Conservation (phyloP, 1,140 invertebrate genomes). For the Psix sp. region DNA sequence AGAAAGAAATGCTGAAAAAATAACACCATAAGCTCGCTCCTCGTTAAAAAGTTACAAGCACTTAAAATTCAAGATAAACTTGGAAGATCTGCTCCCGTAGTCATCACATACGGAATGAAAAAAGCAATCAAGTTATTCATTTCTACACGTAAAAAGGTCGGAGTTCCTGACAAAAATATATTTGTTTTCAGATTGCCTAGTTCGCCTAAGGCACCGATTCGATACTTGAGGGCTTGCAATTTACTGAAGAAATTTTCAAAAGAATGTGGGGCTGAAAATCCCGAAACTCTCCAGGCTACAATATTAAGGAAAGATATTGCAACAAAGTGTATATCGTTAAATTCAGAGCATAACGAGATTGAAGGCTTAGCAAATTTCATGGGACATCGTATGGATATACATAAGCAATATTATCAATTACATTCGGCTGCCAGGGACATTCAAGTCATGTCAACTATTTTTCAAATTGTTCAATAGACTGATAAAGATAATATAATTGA, state of each 20-base stretch:
- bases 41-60: constrained; percentile 7
- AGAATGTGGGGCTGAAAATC: background rate
- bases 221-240: background rate
- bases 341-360: constrained; percentile 41
- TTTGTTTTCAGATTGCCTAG: constrained; percentile 32
- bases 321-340: constrained; percentile 40
- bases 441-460: background rate
- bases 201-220: background rate
- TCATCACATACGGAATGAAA: constrained; percentile 3
- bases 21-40: constrained; percentile 1
- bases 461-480: constrained; percentile 2
- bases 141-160: background rate
- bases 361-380: constrained; percentile 54
- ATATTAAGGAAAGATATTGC: constrained; percentile 52
- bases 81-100: constrained; percentile 4
- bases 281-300: constrained; percentile 23
- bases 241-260: background rate
- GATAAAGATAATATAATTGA: too few species aligned
- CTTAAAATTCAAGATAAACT: constrained; percentile 7
- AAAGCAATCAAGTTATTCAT: constrained; percentile 6
- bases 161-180: constrained; percentile 23
- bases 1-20: background rate
- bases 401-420: constrained; percentile 48
- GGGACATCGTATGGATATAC: constrained; percentile 57
- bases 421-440: constrained; percentile 3